Evolutionary conservation across 1,140 invertebrate species (phyloP), one percentile per base, ranked within the genome.

Genomic region (Microplitis demolitor): DNA sequence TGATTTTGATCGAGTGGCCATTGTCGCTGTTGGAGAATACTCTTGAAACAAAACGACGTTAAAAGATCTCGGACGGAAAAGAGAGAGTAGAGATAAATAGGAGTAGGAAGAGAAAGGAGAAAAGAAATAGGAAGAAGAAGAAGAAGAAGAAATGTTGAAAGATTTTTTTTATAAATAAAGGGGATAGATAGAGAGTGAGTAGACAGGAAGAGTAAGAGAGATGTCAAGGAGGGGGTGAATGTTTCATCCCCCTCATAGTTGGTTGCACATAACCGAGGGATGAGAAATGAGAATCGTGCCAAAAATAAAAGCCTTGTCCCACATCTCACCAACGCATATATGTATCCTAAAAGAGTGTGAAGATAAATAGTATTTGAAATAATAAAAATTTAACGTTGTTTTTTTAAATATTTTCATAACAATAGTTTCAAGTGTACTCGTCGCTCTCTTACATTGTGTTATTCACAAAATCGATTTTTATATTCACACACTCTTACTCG

Each of bases 231-330:
- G 45, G 45, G 50, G 67, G 54, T 51, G 66, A 68, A 45, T 61
- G 60, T 60, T 66, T 71, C 58, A 67, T 62, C 69, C 66, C 24
- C 37, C 11, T 68, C 39, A 8, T 45, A 45, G 39, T 45, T 45
- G 39, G 39, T 45, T 45, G 39, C 39, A 45, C 39, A 45, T 45
- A 45, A 45, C 39, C 39, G 11, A 11, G 62, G 68, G 39, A 45
- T 56, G 54, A 16, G 34, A n/a, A n/a, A 33, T 39, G 63, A 74
- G 67, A 74, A 74, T 74, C 50, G 71, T 72, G 62, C 60, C 56
- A 71, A 73, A 69, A 69, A 73, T 69, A 73, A 73, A 63, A 69
- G 37, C 58, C 39, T 70, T 62, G 68, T 70, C 60, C 58, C 58
- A 70, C 68, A 70, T 70, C 61, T 33, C 3, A 16, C 45, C 8